Percentiles rank a stretch among this genome's conserved stretches.
Conservation (phyloP, 1,140 invertebrate genomes). For the Phymastichus coffea region DNA sequence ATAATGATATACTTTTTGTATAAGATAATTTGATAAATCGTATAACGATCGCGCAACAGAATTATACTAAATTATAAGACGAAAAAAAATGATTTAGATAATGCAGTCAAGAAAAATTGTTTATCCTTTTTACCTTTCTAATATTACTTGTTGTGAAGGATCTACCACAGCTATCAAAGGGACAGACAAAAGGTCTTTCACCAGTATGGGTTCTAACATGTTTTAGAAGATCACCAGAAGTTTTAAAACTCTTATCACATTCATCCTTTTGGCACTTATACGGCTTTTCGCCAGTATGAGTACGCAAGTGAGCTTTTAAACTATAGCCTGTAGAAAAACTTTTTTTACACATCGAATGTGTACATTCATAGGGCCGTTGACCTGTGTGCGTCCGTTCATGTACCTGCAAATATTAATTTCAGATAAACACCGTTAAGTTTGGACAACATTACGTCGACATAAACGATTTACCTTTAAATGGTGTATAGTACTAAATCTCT, state of each 20-base stretch:
- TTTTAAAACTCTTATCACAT: constrained; percentile 68
- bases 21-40: too few species aligned
- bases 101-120: too few species aligned
- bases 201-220: constrained; percentile 71
- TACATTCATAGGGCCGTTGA: constrained; percentile 64
- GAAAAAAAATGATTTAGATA: too few species aligned
- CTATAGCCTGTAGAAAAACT: constrained; percentile 71
- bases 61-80: too few species aligned
- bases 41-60: too few species aligned
- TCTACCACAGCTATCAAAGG: constrained; percentile 64
- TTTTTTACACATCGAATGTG: constrained; percentile 62
- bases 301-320: constrained; percentile 67
- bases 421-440: constrained; percentile 3
- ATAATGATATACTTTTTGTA: too few species aligned
- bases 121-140: constrained; percentile 64
- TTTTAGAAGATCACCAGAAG: constrained; percentile 70
- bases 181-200: constrained; percentile 70
- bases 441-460: background rate
- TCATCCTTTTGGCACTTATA: constrained; percentile 62
- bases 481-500: constrained; percentile 61
- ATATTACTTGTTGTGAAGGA: constrained; percentile 77
- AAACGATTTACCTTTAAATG: constrained; percentile 58
- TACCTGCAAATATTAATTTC: constrained; percentile 59
- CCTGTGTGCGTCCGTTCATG: constrained; percentile 68
- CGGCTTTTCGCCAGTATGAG: constrained; percentile 71